Evolutionary conservation across 2,113 vertebrate species (phyloP).

Genomic region (Etheostoma spectabile): DNA sequence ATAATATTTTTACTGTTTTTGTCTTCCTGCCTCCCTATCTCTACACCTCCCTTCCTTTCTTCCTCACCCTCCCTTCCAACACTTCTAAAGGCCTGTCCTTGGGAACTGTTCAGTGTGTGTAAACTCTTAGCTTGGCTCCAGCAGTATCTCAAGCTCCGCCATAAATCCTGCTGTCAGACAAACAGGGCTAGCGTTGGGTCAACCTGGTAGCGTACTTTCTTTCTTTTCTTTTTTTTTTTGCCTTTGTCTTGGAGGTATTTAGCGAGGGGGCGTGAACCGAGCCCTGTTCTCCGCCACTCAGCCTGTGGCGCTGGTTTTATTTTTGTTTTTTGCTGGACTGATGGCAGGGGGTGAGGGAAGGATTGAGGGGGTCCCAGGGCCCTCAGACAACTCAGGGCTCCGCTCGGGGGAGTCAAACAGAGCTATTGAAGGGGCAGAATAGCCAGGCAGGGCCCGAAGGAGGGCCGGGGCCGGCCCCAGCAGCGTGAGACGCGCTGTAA

Average conservation of each 20-base stretch:
- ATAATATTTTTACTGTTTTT: background rate
- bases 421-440: conserved; percentile 73
- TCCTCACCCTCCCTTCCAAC: conserved; percentile 37
- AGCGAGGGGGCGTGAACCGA: conserved; percentile 20
- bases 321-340: conserved; percentile 13
- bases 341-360: conserved; percentile 19
- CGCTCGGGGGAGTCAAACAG: conserved; percentile 64
- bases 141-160: conserved; percentile 45
- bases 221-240: conserved; percentile 12
- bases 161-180: conserved; percentile 64
- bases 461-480: conserved; percentile 72
- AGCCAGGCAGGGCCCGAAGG: conserved; percentile 53
- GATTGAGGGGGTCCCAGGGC: conserved; percentile 28
- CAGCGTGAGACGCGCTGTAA: conserved; percentile 68
- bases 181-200: conserved; percentile 41
- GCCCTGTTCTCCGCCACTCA: conserved; percentile 29
- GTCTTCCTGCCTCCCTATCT: conserved; percentile 25
- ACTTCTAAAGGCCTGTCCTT: conserved; percentile 51
- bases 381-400: conserved; percentile 50
- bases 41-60: conserved; percentile 45
- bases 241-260: conserved; percentile 49
- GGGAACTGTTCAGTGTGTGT: conserved; percentile 60
- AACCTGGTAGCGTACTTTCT: conserved; percentile 7
- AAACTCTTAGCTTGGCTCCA: conserved; percentile 61
- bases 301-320: conserved; percentile 34